Evolutionary conservation across 2,888 invertebrate genomes (phyloP).

Genomic region (Lottia scabra): DNA sequence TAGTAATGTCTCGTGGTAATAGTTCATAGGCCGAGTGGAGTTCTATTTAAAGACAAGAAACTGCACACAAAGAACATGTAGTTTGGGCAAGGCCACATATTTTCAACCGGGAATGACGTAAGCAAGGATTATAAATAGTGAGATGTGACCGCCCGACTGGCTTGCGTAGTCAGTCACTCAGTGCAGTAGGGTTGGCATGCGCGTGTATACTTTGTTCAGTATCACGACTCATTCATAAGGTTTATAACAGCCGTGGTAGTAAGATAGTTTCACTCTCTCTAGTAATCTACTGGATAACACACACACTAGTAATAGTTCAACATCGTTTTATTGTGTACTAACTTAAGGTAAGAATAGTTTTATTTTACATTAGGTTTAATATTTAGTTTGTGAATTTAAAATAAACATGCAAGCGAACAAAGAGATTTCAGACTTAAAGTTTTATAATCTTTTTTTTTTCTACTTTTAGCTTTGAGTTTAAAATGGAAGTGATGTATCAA

Average conservation of each 20-base stretch:
- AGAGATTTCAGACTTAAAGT: not conserved
- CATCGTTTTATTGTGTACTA: too few species aligned
- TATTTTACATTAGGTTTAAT: too few species aligned
- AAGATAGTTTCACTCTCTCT: too few species aligned
- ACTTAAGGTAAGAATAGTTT: too few species aligned
- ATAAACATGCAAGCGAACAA: too few species aligned
- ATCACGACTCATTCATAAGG: not conserved
- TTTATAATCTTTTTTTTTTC: constrained; percentile 2
- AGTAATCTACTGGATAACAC: too few species aligned
- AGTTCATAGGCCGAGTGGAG: too few species aligned
- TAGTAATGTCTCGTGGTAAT: too few species aligned
- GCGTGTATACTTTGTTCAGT: constrained; percentile 1
- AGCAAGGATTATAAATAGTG: constrained; percentile 1
- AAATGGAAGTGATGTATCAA: constrained; percentile 37
- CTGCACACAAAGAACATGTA: constrained; percentile 3
- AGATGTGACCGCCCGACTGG: not conserved
- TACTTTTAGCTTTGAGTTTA: constrained; percentile 11
- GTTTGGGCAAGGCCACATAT: not conserved
- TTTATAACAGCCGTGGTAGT: too few species aligned
- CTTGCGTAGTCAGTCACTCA: not conserved
- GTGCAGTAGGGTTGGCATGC: constrained; percentile 4
- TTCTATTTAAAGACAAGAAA: not conserved
- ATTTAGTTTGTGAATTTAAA: too few species aligned
- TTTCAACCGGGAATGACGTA: not conserved
- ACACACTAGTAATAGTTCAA: too few species aligned